These are phyloP conservation scores for Temnopleurus reevesii DNA, from an alignment of 53 echinoderm and acorn worm species.

Conservation along the genomic window DNA sequence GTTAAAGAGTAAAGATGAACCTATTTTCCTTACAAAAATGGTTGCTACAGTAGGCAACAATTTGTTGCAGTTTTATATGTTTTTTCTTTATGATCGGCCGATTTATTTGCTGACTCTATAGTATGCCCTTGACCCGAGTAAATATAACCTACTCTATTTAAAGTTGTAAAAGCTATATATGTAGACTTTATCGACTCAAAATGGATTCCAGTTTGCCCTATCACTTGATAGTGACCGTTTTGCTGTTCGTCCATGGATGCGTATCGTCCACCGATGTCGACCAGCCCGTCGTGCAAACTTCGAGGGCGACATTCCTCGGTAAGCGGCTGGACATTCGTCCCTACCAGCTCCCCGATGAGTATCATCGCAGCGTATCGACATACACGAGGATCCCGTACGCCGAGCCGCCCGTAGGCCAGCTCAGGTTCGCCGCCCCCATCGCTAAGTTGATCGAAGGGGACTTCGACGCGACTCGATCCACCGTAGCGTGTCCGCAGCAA, in stretches of 20 bases:
- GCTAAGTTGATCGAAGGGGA: slow-evolving; percentile 26
- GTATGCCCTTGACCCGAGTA: too few species aligned
- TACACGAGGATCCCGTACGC: slow-evolving; percentile 38
- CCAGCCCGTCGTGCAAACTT: slow-evolving; percentile 6
- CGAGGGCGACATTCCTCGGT: neutral
- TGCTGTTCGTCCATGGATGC: neutral
- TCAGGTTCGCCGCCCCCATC: neutral
- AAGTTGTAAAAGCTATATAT: too few species aligned
- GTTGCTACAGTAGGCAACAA: too few species aligned
- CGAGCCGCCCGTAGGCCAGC: slow-evolving; percentile 21
- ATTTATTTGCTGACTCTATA: too few species aligned
- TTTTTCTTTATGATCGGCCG: too few species aligned
- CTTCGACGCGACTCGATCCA: neutral
- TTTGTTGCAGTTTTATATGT: too few species aligned
- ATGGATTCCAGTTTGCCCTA: too few species aligned
- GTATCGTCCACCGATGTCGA: neutral
- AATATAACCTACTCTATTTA: too few species aligned
- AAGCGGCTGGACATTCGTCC: slow-evolving; percentile 12
- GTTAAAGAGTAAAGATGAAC: too few species aligned
- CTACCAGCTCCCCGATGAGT: neutral
- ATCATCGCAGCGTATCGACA: neutral
- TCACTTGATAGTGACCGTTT: too few species aligned
- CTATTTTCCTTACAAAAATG: too few species aligned
- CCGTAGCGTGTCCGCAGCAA: neutral
- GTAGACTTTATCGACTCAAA: too few species aligned